Evolutionary conservation across 2,888 invertebrate genomes (phyloP), one percentile per base, ranked within the genome.

Genomic region (Drosophila kanekoi): DNA sequence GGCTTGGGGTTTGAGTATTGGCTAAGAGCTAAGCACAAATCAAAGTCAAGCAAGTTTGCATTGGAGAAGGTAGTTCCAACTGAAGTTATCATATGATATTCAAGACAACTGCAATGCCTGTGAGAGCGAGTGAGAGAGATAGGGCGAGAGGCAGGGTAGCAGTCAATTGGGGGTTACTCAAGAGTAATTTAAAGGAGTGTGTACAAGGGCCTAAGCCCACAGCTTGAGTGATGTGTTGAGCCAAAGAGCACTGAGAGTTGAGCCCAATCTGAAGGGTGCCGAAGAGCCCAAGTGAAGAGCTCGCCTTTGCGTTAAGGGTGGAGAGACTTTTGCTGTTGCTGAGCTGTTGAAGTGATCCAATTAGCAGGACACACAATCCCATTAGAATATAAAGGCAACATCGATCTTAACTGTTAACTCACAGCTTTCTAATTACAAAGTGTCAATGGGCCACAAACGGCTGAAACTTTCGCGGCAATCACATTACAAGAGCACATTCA

Each of bases 11-110:
- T 16, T 14, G 56, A n/a, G 6, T 43, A 41, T 37, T 28, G 53
- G 45, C 53, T 52, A 64, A 47, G 64, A 68, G 66, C 67, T 54
- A 72, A 71, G 65, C 79, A 77, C 77, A 79, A 81, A 76, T 82
- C 86, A 83, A 86, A 79, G 83, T 61, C 78, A 85, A 86, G 86
- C 74, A 62, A 52, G 56, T 81, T 79, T 68, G 61, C 58, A 77
- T 87, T 84, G 81, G 49, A 72, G 84, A 80, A 73, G 77, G 18
- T 23, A 60, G 11, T 18, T 20, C 33, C 38, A 40, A 49, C 38
- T 35, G 23, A 45, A 59, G 16, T 28, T 65, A 44, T 20, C 20
- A 60, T 54, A 53, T 70, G 65, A 73, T 53, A 70, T 49, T 48
- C 47, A 43, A 64, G 60, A 51, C 47, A 62, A 45, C 60, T 65